Percentiles rank a stretch among this genome's conserved stretches.
These are phyloP conservation scores for Axis porcinus DNA, from an alignment of 2,113 vertebrate species.

Conservation along the genomic window DNA sequence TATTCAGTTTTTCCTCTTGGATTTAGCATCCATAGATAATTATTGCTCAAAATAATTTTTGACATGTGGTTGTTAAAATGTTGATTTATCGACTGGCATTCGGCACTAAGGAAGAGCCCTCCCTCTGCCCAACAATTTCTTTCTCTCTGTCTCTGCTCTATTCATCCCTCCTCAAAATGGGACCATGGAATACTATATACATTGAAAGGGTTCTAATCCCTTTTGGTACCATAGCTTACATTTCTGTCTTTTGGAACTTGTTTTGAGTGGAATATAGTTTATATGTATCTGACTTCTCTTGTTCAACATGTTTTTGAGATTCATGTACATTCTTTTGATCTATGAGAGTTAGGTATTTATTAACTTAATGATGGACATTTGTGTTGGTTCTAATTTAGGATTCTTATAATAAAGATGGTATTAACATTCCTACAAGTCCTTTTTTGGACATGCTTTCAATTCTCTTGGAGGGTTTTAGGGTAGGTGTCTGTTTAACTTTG, in stretches of 20 bases:
- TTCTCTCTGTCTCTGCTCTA: neutral
- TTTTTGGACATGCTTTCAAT: neutral
- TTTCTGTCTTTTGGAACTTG: neutral
- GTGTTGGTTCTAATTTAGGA: neutral
- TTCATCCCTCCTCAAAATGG: neutral
- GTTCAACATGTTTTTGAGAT: neutral
- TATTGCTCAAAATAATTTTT: constrained; percentile 22
- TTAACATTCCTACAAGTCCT: neutral
- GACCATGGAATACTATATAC: neutral
- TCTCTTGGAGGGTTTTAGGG: neutral
- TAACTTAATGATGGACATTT: neutral
- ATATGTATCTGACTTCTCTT: neutral
- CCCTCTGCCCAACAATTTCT: neutral
- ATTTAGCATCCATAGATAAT: neutral
- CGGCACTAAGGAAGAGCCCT: neutral
- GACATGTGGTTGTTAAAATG: neutral
- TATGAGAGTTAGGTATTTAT: neutral
- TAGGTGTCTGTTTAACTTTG: neutral
- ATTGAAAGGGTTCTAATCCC: neutral
- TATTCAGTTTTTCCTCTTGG: neutral
- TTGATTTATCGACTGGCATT: neutral
- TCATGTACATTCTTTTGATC: neutral
- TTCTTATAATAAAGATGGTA: neutral
- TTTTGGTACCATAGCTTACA: neutral
- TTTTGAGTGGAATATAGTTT: neutral